phyloP scores from a whole-genome alignment of 2,113 vertebrate species.

The Ictidomys tridecemlineatus region DNA sequence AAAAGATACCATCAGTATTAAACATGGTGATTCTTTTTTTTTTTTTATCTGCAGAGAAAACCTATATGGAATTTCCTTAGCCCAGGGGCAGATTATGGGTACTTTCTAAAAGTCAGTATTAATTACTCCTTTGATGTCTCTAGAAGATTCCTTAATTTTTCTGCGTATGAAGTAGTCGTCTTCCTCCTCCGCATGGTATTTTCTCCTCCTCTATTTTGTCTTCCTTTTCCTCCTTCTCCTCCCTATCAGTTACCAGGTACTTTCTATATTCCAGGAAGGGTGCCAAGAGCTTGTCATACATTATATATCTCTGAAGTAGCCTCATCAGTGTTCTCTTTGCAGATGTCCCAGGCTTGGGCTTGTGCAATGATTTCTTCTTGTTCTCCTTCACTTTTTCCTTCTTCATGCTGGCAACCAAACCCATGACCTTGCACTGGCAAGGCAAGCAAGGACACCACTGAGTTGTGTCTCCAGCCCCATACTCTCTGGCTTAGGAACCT shows the following conservation, averaged over 20 bases:
- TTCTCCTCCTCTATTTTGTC: neutral
- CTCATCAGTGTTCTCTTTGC: neutral
- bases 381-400: neutral
- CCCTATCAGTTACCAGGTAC: neutral
- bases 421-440: neutral
- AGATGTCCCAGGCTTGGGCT: neutral
- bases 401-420: neutral
- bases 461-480: neutral
- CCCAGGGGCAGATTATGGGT: conserved; percentile 55
- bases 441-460: neutral
- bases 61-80: conserved; percentile 68
- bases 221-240: neutral
- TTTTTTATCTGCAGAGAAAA: conserved; percentile 56
- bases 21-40: neutral
- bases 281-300: neutral
- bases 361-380: neutral
- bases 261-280: neutral
- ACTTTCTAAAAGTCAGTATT: conserved; percentile 60
- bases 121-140: conserved; percentile 73
- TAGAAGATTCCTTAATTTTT: conserved; percentile 56
- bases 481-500: neutral
- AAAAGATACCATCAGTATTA: conserved; percentile 61
- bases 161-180: neutral
- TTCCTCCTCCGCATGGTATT: neutral
- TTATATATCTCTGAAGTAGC: neutral